Evolutionary conservation across 2,113 vertebrate genomes (phyloP).

Genomic region (Anguilla japonica): DNA sequence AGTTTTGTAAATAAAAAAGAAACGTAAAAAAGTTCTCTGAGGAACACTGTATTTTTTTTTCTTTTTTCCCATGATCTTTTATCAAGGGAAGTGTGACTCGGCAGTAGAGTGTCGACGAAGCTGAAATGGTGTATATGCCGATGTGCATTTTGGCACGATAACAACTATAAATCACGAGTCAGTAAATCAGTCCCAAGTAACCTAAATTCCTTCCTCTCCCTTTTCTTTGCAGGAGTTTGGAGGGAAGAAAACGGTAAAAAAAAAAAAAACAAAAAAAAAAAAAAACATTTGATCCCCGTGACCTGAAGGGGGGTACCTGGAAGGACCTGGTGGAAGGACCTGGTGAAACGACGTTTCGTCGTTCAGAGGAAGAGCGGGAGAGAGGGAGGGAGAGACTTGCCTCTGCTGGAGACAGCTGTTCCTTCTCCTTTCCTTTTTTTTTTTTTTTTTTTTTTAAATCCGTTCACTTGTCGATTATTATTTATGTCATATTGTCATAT

Average conservation of each 20-base stretch:
- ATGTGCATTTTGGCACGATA: not conserved
- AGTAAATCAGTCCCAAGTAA: not conserved
- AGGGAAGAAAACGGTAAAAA: conserved; percentile 46
- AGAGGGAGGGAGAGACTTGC: conserved; percentile 44
- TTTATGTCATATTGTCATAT: not conserved
- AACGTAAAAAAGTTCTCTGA: too few relatives aligned
- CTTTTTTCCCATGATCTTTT: not conserved
- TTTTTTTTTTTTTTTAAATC: conserved; percentile 48
- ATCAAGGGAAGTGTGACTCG: not conserved
- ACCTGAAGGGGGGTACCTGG: conserved; percentile 66
- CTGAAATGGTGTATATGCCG: not conserved
- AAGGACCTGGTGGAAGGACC: conserved; percentile 69
- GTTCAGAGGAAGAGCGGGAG: conserved; percentile 53
- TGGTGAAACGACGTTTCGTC: conserved; percentile 63
- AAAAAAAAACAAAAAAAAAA: conserved; percentile 43
- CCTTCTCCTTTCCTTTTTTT: conserved; percentile 60
- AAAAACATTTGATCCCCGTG: conserved; percentile 20
- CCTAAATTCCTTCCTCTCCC: not conserved
- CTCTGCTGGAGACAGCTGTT: conserved; percentile 69
- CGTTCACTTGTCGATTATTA: conserved; percentile 51
- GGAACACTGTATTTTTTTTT: too few relatives aligned
- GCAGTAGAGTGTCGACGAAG: not conserved
- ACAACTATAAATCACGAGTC: not conserved
- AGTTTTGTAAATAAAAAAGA: too few relatives aligned
- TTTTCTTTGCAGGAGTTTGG: not conserved